Evolutionary conservation across 2,113 vertebrate species (phyloP).

Genomic region (Pteruthius melanotis): DNA sequence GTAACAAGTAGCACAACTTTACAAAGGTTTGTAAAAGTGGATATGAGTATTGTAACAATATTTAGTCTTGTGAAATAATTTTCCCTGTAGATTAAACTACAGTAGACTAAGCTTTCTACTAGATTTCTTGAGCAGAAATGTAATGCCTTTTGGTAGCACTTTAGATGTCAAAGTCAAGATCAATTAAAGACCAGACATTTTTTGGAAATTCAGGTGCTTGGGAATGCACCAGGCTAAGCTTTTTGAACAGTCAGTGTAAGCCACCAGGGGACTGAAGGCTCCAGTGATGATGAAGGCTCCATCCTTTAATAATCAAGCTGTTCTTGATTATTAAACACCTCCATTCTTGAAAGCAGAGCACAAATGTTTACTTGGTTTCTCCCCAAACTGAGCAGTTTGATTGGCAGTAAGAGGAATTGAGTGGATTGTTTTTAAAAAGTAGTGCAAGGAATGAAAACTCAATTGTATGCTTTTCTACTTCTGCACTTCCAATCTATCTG

Average conservation of each 20-base stretch:
- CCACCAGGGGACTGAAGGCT: neutral
- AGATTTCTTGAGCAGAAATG: neutral
- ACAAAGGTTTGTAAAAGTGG: neutral
- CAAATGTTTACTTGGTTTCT: neutral
- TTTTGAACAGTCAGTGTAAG: neutral
- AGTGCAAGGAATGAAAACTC: neutral
- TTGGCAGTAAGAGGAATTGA: neutral
- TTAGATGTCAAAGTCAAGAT: neutral
- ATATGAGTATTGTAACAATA: neutral
- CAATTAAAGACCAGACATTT: neutral
- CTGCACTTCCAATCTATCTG: neutral
- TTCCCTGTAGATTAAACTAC: neutral
- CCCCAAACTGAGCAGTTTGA: neutral
- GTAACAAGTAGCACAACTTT: neutral
- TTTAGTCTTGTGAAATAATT: neutral
- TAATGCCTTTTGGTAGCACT: neutral
- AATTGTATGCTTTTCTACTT: neutral
- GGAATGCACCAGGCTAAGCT: neutral
- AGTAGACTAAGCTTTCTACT: neutral
- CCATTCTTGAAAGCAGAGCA: neutral
- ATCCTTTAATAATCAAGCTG: neutral
- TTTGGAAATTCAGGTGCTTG: neutral
- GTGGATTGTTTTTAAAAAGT: neutral
- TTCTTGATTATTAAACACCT: neutral
- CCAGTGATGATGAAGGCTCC: neutral